Evolutionary conservation across 2,888 invertebrate genomes (phyloP).

Genomic region (Baronia brevicornis): DNA sequence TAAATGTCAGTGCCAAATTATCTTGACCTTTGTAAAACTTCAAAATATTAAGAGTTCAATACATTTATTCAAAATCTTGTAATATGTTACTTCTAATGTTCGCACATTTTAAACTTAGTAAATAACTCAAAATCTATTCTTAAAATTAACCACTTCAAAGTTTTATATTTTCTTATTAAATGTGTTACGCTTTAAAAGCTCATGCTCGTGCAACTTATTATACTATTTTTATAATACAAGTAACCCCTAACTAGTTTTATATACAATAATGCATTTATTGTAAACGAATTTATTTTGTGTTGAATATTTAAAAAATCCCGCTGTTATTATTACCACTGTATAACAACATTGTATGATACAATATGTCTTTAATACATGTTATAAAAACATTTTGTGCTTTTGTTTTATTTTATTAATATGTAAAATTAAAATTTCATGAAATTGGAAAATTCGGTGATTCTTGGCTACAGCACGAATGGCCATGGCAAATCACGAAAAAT

Average conservation of each 20-base stretch:
- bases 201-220: conserved; percentile 44
- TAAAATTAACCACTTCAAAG: conserved; percentile 8
- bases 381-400: conserved; percentile 33
- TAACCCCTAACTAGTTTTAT: conserved; percentile 30
- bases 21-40: too few species aligned
- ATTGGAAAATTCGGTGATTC: too few species aligned
- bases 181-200: conserved; percentile 37
- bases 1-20: too few species aligned
- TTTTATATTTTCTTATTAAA: too few species aligned
- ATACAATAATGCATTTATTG: conserved; percentile 59
- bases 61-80: too few species aligned
- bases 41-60: too few species aligned
- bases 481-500: too few species aligned
- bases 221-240: conserved; percentile 48
- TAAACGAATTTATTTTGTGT: conserved; percentile 70
- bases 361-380: conserved; percentile 40
- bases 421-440: too few species aligned
- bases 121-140: conserved; percentile 3
- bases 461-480: too few species aligned
- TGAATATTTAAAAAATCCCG: conserved; percentile 36
- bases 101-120: too few species aligned
- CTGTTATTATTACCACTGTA: conserved; percentile 35
- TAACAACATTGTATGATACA: conserved; percentile 31
- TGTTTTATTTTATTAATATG: conserved; percentile 15
- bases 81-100: too few species aligned